A percentile compares a stretch with the other conserved stretches of the same genome.
These are phyloP conservation scores for Rhizomys pruinosus DNA, from an alignment of 2,113 vertebrate genomes.

Conservation along the genomic window DNA sequence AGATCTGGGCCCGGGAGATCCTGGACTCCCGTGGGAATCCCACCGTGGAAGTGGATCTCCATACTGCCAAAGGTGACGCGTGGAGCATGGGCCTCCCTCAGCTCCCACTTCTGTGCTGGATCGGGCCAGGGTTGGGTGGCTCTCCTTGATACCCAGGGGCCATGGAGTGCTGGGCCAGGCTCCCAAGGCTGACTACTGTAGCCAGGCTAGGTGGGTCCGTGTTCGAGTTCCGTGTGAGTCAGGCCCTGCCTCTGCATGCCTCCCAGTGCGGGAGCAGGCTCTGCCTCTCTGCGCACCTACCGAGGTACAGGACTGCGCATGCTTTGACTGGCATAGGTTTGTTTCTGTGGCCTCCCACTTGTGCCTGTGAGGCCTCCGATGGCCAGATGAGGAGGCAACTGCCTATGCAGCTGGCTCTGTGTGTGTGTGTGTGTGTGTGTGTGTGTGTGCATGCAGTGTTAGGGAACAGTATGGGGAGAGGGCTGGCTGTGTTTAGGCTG, in stretches of 20 bases:
- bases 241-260: background rate
- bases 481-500: background rate
- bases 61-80: constrained; percentile 91
- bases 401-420: background rate
- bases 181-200: background rate
- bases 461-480: fast-evolving
- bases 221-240: background rate
- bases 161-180: background rate
- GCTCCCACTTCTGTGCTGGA: background rate
- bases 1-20: constrained; percentile 95
- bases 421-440: background rate
- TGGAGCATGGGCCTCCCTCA: background rate
- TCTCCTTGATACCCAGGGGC: background rate
- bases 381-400: background rate
- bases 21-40: constrained; percentile 97
- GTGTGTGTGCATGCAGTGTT: background rate
- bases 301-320: no score
- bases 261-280: no score
- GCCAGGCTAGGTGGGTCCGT: background rate
- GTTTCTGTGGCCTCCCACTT: constrained; percentile 4
- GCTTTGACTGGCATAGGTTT: background rate
- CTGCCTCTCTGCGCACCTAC: background rate
- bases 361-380: background rate
- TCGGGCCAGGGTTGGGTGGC: background rate
- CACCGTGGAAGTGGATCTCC: constrained; percentile 94